phyloP scores from a whole-genome alignment of 2,888 invertebrate species.

The Neoaliturus tenellus region DNA sequence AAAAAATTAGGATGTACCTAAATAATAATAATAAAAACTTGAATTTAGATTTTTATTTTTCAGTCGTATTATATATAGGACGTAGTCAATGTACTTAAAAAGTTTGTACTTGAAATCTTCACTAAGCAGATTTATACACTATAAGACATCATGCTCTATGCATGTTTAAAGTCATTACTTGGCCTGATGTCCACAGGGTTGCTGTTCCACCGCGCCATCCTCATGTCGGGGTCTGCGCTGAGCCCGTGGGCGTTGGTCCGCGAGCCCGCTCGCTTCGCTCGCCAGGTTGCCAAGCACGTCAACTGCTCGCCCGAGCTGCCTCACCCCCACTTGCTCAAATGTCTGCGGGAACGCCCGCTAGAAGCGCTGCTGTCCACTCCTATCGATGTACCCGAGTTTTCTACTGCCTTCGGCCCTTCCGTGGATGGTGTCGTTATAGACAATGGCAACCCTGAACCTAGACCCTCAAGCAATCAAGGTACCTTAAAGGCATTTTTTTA shows the following conservation, averaged over 20 bases:
- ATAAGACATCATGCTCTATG: too few species aligned
- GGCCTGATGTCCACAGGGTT: too few species aligned
- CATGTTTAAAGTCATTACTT: too few species aligned
- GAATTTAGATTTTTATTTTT: too few species aligned
- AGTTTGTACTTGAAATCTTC: too few species aligned
- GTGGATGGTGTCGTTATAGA: conserved; percentile 91
- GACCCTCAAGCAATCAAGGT: conserved; percentile 56
- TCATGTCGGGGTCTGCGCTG: conserved; percentile 94
- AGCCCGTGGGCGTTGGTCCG: conserved; percentile 92
- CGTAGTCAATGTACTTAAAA: too few species aligned
- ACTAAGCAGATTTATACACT: too few species aligned
- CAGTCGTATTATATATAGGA: too few species aligned
- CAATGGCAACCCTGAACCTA: conserved; percentile 64
- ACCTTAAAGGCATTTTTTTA: too few species aligned
- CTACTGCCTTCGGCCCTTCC: conserved; percentile 94
- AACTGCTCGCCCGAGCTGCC: too few species aligned
- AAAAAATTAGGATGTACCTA: too few species aligned
- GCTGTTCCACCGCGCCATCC: conserved; percentile 91
- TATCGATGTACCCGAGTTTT: conserved; percentile 86
- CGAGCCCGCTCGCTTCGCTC: conserved; percentile 85
- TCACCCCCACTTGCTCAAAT: conserved; percentile 80
- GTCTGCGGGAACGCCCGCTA: conserved; percentile 85
- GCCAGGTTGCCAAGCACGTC: conserved; percentile 89
- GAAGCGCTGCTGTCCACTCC: conserved; percentile 85
- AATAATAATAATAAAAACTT: too few species aligned